phyloP scores from a whole-genome alignment of 64 coral and sea anemone species.

The Acropora tenuis region DNA sequence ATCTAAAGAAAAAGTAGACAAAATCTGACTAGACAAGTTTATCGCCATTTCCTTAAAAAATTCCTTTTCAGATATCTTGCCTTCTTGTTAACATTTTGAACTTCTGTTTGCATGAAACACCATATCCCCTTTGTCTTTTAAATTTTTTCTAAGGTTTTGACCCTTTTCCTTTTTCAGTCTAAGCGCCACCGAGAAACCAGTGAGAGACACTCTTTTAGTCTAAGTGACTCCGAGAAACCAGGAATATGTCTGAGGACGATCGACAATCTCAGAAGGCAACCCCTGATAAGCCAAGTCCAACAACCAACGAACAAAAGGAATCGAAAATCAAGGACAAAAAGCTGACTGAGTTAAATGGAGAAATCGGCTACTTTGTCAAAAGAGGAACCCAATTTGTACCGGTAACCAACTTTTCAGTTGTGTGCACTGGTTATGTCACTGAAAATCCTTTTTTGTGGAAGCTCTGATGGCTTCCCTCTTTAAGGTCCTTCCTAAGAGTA shows the following conservation, averaged over 20 bases:
- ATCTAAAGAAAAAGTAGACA: too few relatives aligned
- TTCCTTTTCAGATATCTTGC: too few relatives aligned
- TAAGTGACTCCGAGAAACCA: not conserved
- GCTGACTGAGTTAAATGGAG: not conserved
- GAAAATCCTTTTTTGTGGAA: not conserved
- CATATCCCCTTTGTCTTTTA: too few relatives aligned
- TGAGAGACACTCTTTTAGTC: not conserved
- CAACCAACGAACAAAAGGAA: not conserved
- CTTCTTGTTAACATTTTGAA: too few relatives aligned
- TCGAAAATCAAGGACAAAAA: slow-evolving; percentile 16
- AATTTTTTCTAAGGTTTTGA: too few relatives aligned
- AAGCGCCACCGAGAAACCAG: not conserved
- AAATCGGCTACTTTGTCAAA: slow-evolving; percentile 16
- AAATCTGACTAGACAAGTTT: too few relatives aligned
- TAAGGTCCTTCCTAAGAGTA: not conserved
- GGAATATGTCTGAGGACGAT: not conserved
- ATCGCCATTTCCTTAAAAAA: too few relatives aligned
- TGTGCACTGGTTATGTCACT: slow-evolving; percentile 7
- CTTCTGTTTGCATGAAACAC: too few relatives aligned
- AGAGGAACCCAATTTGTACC: slow-evolving; percentile 14
- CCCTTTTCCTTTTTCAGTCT: not conserved
- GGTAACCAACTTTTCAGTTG: slow-evolving; percentile 28
- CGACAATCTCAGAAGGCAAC: not conserved
- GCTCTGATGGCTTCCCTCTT: slow-evolving; percentile 12
- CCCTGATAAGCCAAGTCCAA: not conserved